These are phyloP conservation scores for Ametastegia equiseti DNA, from an alignment of 2,888 invertebrate genomes.

Conservation along the genomic window DNA sequence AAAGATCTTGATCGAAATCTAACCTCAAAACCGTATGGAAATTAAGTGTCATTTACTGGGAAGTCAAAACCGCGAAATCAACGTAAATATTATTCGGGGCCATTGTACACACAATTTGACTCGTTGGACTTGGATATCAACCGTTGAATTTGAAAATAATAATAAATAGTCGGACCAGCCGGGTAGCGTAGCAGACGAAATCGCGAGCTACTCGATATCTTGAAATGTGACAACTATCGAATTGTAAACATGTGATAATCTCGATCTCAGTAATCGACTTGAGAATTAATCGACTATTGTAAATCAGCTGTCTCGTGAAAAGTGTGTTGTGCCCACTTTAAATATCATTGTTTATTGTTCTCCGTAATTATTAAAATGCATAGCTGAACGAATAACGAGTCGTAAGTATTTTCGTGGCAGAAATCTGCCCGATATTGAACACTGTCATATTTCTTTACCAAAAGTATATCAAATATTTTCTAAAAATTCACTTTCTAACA, in stretches of 20 bases:
- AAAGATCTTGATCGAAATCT: neutral
- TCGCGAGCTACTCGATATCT: neutral
- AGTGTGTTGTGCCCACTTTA: constrained; percentile 37
- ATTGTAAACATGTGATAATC: neutral
- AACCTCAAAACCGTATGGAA: constrained; percentile 17
- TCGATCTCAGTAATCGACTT: constrained; percentile 7
- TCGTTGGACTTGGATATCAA: neutral
- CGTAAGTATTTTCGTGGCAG: neutral
- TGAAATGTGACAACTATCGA: no score
- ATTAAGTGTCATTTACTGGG: neutral
- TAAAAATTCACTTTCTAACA: neutral
- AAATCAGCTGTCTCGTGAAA: constrained; percentile 39
- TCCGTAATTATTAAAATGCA: constrained; percentile 23
- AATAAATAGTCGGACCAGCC: neutral
- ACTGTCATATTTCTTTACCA: neutral
- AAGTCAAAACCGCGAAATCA: neutral
- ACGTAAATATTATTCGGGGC: neutral
- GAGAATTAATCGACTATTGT: neutral
- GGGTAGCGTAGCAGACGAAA: neutral
- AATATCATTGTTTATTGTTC: constrained; percentile 29
- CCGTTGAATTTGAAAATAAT: neutral
- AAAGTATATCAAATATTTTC: neutral
- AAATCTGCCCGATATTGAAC: neutral
- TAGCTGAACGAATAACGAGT: neutral
- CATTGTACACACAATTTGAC: neutral